These are phyloP conservation scores for Rhynchophorus ferrugineus DNA, from an alignment of 1,140 invertebrate species.

Conservation along the genomic window DNA sequence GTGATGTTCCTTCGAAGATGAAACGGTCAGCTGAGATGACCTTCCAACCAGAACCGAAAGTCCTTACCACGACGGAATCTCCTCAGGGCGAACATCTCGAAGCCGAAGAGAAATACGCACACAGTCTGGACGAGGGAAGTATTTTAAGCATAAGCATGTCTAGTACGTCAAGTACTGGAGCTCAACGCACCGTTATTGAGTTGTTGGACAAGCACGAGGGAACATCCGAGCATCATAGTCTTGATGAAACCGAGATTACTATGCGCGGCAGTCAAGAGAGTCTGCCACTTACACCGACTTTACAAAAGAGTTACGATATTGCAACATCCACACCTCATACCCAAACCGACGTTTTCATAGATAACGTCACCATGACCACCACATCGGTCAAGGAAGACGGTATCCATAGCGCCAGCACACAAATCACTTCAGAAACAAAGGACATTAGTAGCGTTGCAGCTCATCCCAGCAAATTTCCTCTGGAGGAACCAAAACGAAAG, in stretches of 20 bases:
- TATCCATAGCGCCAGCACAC: slow-evolving; percentile 45
- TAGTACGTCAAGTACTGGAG: slow-evolving; percentile 46
- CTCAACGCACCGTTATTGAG: slow-evolving; percentile 50
- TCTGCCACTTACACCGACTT: slow-evolving; percentile 26
- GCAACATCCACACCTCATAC: slow-evolving; percentile 35
- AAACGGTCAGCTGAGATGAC: slow-evolving; percentile 86
- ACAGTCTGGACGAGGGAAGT: slow-evolving; percentile 51
- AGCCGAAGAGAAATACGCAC: slow-evolving; percentile 44
- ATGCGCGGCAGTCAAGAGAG: slow-evolving; percentile 29
- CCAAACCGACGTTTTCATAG: slow-evolving; percentile 33
- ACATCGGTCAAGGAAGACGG: slow-evolving; percentile 45
- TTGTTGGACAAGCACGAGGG: slow-evolving; percentile 37
- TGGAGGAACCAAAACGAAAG: slow-evolving; percentile 41
- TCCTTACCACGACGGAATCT: slow-evolving; percentile 38
- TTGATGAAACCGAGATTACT: slow-evolving; percentile 32
- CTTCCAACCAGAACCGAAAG: slow-evolving; percentile 62
- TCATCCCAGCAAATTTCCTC: slow-evolving; percentile 42
- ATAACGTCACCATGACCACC: slow-evolving; percentile 49
- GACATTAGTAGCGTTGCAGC: slow-evolving; percentile 41
- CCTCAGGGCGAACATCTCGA: slow-evolving; percentile 28
- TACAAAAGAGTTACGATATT: slow-evolving; percentile 33
- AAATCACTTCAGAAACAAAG: slow-evolving; percentile 46
- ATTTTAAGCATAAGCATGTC: slow-evolving; percentile 48
- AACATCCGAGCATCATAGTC: slow-evolving; percentile 46
- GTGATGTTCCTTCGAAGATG: slow-evolving; percentile 59